These are phyloP conservation scores for Papilio machaon DNA, from an alignment of 1,140 invertebrate species.

Conservation along the genomic window DNA sequence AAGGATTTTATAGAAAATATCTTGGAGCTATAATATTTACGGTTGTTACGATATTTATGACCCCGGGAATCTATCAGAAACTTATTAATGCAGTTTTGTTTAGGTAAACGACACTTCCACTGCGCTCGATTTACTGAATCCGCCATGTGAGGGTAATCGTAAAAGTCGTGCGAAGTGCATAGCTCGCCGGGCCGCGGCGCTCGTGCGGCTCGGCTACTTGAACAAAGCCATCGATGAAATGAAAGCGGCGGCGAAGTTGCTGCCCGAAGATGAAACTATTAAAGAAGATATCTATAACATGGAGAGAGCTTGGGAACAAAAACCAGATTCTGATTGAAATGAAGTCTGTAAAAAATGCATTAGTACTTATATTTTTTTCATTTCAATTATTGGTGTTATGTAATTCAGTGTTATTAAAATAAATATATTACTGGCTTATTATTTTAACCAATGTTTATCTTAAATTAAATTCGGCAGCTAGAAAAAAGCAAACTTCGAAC, in stretches of 20 bases:
- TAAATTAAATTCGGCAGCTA: neutral
- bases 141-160: conserved; percentile 87
- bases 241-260: conserved; percentile 86
- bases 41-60: too few species aligned
- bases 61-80: neutral
- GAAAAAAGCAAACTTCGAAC: neutral
- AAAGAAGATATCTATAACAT: conserved; percentile 78
- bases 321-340: conserved; percentile 74
- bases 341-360: neutral
- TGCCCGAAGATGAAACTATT: conserved; percentile 76
- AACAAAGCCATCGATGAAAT: conserved; percentile 89
- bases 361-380: neutral
- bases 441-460: neutral
- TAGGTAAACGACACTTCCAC: conserved; percentile 82
- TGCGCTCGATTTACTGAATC: conserved; percentile 88
- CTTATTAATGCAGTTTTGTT: conserved; percentile 31
- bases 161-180: conserved; percentile 86
- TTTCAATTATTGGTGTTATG: conserved; percentile 37
- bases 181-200: conserved; percentile 86
- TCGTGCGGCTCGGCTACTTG: conserved; percentile 87
- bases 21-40: neutral
- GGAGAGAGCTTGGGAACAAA: conserved; percentile 81
- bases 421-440: neutral
- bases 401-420: neutral
- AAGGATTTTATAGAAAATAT: neutral